These are phyloP conservation scores for Bombyx mori DNA, from an alignment of 1,140 invertebrate species.

Conservation along the genomic window DNA sequence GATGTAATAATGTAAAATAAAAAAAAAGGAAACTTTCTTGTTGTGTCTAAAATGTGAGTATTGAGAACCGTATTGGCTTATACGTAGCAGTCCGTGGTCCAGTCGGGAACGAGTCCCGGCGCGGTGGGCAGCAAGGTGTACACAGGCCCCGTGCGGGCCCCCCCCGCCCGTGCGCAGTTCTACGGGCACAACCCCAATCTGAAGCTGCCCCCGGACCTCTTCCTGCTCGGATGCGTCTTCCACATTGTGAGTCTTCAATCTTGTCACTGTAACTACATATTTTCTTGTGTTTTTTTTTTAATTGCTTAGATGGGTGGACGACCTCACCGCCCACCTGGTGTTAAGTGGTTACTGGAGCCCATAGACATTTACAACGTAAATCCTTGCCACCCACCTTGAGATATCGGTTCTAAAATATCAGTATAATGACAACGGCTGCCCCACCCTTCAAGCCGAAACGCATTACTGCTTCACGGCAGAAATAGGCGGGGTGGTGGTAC, in stretches of 20 bases:
- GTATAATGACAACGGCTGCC: too few species aligned
- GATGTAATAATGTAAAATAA: neutral
- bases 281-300: neutral
- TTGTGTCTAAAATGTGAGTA: neutral
- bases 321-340: too few species aligned
- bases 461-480: too few species aligned
- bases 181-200: constrained; percentile 90
- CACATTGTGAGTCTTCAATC: constrained; percentile 75
- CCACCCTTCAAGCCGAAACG: too few species aligned
- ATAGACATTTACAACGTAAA: too few species aligned
- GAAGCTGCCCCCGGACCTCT: constrained; percentile 89
- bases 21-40: too few species aligned
- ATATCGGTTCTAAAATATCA: too few species aligned
- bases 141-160: constrained; percentile 61
- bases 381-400: too few species aligned
- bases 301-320: too few species aligned
- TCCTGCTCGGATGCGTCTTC: constrained; percentile 93
- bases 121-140: constrained; percentile 33
- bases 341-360: too few species aligned
- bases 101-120: constrained; percentile 4
- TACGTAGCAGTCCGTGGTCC: neutral
- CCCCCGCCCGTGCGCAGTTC: constrained; percentile 78
- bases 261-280: neutral
- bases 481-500: too few species aligned
- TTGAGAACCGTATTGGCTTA: neutral